Evolutionary conservation across 2,888 invertebrate species (phyloP).

Genomic region (Pollenia amentaria): DNA sequence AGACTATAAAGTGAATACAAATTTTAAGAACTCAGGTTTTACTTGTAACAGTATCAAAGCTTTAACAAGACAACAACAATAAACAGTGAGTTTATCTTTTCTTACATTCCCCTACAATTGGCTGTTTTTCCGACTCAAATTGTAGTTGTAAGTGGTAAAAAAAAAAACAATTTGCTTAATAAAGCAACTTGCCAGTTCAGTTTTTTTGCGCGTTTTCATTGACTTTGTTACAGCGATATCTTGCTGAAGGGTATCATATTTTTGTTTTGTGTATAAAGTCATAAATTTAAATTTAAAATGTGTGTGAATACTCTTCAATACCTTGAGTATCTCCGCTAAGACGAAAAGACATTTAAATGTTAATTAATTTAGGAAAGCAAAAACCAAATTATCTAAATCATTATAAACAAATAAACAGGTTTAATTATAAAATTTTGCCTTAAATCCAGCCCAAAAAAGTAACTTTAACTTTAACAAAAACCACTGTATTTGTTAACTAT

Average conservation of each 20-base stretch:
- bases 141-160: too few relatives aligned
- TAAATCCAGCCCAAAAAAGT: neutral
- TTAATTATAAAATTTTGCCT: conserved; percentile 14
- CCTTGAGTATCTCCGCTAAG: conserved; percentile 1
- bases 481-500: neutral
- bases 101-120: too few relatives aligned
- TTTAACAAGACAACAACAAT: too few relatives aligned
- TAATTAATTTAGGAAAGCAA: conserved; percentile 5
- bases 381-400: conserved; percentile 30
- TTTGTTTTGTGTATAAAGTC: conserved; percentile 3
- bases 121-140: too few relatives aligned
- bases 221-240: neutral
- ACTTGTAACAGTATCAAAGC: too few relatives aligned
- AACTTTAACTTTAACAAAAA: neutral
- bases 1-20: too few relatives aligned
- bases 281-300: conserved; percentile 55
- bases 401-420: conserved; percentile 47
- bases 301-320: conserved; percentile 36
- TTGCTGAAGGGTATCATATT: too few relatives aligned
- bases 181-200: too few relatives aligned
- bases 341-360: conserved; percentile 19
- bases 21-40: too few relatives aligned
- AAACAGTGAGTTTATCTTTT: too few relatives aligned
- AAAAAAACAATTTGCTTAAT: too few relatives aligned
- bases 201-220: neutral